Conservation (phyloP, 2,888 invertebrate genomes). For the Acrocyrtus sp. region DNA sequence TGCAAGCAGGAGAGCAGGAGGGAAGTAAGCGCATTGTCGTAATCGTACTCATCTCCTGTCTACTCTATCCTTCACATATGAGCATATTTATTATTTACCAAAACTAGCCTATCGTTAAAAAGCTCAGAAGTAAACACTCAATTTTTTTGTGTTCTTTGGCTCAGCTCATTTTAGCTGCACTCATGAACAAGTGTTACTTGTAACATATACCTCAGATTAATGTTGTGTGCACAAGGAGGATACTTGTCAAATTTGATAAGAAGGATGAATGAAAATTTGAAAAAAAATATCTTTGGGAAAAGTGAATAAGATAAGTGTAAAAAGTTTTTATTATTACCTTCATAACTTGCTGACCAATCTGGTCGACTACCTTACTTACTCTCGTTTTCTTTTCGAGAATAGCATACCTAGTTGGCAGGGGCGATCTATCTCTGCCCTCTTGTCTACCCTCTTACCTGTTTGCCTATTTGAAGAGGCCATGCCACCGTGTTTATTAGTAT, state of each 20-base stretch:
- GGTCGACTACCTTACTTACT: conserved; percentile 13
- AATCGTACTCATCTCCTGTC: no score
- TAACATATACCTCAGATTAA: background rate
- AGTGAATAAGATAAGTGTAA: background rate
- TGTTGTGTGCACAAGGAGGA: background rate
- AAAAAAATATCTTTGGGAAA: conserved; percentile 4
- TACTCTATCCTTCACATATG: no score
- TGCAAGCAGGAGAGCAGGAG: no score
- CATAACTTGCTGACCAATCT: background rate
- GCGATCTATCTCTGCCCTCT: no score
- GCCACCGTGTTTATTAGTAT: background rate
- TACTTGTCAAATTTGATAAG: no score
- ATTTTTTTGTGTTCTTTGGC: background rate
- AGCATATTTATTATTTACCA: background rate
- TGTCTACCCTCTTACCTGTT: conserved; percentile 22
- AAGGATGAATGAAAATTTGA: background rate
- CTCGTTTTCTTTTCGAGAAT: background rate
- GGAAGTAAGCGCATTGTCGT: no score
- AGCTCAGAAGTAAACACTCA: background rate
- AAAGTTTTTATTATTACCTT: no score
- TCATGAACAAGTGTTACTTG: no score
- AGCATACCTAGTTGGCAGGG: background rate
- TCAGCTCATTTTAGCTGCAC: background rate
- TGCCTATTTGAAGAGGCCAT: conserved; percentile 30
- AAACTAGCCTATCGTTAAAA: background rate